phyloP scores from a whole-genome alignment of 30 jellyfish, hydroid and myxozoan genomes.

The Hydractinia symbiolongicarpus region DNA sequence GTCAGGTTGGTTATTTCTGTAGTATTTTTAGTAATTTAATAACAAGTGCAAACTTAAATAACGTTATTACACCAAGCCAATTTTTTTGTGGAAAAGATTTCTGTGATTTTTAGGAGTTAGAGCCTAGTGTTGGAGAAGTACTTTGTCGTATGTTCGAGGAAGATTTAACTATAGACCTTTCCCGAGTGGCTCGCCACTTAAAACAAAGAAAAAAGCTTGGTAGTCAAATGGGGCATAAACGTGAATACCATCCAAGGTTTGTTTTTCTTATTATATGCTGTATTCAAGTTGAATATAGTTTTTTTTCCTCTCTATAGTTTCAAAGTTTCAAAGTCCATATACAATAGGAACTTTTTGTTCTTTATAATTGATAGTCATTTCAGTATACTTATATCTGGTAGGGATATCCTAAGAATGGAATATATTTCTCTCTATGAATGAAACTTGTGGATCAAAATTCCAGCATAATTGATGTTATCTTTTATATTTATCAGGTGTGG shows the following conservation, averaged over 20 bases:
- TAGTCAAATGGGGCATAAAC: not conserved
- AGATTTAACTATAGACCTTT: slow-evolving; percentile 75
- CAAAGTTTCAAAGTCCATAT: too few relatives aligned
- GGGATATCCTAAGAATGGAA: too few relatives aligned
- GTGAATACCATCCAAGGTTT: slow-evolving; percentile 10
- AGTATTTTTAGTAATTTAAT: not conserved
- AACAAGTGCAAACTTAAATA: not conserved
- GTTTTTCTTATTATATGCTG: not conserved
- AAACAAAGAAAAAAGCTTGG: slow-evolving; percentile 41
- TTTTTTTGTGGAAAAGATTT: too few relatives aligned
- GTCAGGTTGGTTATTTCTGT: slow-evolving; percentile 59
- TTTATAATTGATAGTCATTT: too few relatives aligned
- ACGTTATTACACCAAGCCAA: too few relatives aligned
- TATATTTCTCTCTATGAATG: too few relatives aligned
- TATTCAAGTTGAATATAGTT: not conserved
- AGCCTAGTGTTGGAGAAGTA: slow-evolving; percentile 94
- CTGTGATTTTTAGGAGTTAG: slow-evolving; percentile 66
- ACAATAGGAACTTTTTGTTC: too few relatives aligned
- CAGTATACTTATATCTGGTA: too few relatives aligned
- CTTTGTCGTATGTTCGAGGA: slow-evolving; percentile 83
- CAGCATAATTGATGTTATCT: too few relatives aligned
- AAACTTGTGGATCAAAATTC: too few relatives aligned
- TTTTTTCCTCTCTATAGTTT: not conserved
- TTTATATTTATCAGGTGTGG: too few relatives aligned
- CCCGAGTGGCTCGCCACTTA: slow-evolving; percentile 61